These are phyloP conservation scores for Arvicola amphibius DNA, from an alignment of 2,797 vertebrate species.

Conservation along the genomic window DNA sequence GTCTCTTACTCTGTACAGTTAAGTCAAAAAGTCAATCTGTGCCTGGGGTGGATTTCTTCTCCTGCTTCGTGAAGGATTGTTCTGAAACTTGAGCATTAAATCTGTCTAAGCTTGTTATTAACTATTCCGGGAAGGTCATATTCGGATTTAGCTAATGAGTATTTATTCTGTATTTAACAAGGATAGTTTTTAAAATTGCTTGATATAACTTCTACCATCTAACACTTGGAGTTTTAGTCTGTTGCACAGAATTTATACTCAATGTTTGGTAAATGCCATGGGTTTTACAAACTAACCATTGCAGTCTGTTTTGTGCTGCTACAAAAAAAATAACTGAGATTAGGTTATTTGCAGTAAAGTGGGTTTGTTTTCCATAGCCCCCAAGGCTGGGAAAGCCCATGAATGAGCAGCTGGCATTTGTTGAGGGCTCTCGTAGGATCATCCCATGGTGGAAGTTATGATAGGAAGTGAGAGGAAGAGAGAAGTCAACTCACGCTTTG, in stretches of 20 bases:
- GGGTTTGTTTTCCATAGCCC: background rate
- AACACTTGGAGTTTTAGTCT: conserved; percentile 1
- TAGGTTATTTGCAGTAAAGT: background rate
- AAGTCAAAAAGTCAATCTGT: conserved; percentile 23
- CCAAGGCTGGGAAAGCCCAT: background rate
- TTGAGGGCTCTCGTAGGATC: background rate
- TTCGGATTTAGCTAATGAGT: background rate
- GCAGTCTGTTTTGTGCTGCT: background rate
- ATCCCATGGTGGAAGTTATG: background rate
- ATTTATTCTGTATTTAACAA: conserved; percentile 22
- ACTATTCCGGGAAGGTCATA: background rate
- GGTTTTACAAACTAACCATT: background rate
- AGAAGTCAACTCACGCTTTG: no score
- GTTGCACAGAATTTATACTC: background rate
- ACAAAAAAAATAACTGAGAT: background rate
- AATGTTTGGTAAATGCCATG: background rate
- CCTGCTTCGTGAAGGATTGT: background rate
- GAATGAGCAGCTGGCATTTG: background rate
- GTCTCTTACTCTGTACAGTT: background rate
- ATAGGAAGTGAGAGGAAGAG: background rate
- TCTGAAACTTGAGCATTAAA: conserved; percentile 22
- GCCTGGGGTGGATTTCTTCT: background rate
- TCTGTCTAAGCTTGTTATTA: conserved; percentile 8
- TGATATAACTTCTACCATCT: background rate
- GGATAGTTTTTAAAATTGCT: background rate